phyloP scores from a whole-genome alignment of 2,888 invertebrate species.

The Apamea epomidion region DNA sequence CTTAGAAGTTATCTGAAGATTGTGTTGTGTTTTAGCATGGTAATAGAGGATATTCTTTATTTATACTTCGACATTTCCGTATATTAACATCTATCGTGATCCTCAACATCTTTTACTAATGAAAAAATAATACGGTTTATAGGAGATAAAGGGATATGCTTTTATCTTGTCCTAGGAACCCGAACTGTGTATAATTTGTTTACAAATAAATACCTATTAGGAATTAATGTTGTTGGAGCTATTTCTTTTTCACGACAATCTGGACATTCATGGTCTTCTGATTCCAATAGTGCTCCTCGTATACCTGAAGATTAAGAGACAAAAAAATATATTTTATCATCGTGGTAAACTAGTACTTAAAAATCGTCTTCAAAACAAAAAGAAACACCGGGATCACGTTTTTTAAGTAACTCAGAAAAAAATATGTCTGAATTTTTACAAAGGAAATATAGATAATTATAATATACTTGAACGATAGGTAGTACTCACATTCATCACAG shows the following conservation, averaged over 20 bases:
- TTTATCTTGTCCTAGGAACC: neutral
- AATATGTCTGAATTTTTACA: neutral
- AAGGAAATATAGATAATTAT: neutral
- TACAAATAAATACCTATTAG: conserved; percentile 91
- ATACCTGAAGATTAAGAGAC: conserved; percentile 91
- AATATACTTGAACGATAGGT: neutral
- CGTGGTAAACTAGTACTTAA: neutral
- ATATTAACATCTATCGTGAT: neutral
- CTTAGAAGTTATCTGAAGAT: too few species aligned
- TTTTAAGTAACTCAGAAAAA: neutral
- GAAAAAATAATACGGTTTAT: neutral
- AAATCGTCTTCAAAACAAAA: conserved; percentile 2
- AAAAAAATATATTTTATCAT: neutral
- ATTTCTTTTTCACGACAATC: conserved; percentile 98
- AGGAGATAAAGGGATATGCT: neutral
- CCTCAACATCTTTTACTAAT: neutral
- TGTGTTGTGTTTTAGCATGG: neutral
- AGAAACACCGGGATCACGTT: neutral
- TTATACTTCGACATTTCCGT: neutral
- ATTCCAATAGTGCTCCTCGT: conserved; percentile 96
- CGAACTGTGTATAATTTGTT: neutral
- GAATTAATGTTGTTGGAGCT: conserved; percentile 97
- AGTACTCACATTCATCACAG: conserved; percentile 98
- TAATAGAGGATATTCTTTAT: neutral
- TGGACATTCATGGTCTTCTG: conserved; percentile 98